Conservation (phyloP, 2,113 vertebrate genomes). For the Pelobates fuscus region DNA sequence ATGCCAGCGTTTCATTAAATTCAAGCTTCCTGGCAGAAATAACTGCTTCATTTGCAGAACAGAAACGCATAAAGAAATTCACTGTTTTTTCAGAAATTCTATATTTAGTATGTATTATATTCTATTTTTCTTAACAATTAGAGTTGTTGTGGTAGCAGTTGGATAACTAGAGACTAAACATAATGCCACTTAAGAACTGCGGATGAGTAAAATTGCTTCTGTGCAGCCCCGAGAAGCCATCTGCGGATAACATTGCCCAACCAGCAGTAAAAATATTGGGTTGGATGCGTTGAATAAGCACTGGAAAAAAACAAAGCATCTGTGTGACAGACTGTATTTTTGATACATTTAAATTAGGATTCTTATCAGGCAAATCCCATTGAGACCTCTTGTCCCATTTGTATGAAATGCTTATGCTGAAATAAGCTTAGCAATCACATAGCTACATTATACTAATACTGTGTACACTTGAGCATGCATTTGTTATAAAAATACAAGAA, state of each 20-base stretch:
- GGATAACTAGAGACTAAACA: conserved; percentile 43
- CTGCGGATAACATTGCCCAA: conserved; percentile 39
- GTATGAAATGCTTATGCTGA: conserved; percentile 18
- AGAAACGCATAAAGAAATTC: background rate
- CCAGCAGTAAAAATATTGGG: conserved; percentile 47
- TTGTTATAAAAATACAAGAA: background rate
- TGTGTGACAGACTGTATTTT: conserved; percentile 34
- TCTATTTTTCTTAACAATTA: conserved; percentile 30
- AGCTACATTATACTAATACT: background rate
- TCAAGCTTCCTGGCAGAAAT: background rate
- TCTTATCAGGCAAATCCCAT: conserved; percentile 38
- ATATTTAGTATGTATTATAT: conserved; percentile 2
- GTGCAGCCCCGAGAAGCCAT: conserved; percentile 31
- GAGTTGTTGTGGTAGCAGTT: conserved; percentile 34
- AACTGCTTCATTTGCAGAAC: background rate
- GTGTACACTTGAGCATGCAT: background rate
- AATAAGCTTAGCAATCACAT: conserved; percentile 18
- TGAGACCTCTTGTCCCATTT: conserved; percentile 38
- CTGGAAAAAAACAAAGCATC: conserved; percentile 37
- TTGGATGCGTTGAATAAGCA: conserved; percentile 24
- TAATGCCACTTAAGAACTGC: conserved; percentile 43
- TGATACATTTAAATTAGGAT: conserved; percentile 21
- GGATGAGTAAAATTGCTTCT: conserved; percentile 21
- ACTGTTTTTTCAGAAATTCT: background rate
- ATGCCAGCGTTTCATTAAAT: background rate